phyloP scores from a whole-genome alignment of 2,888 invertebrate species.

The Melanostoma scalare region DNA sequence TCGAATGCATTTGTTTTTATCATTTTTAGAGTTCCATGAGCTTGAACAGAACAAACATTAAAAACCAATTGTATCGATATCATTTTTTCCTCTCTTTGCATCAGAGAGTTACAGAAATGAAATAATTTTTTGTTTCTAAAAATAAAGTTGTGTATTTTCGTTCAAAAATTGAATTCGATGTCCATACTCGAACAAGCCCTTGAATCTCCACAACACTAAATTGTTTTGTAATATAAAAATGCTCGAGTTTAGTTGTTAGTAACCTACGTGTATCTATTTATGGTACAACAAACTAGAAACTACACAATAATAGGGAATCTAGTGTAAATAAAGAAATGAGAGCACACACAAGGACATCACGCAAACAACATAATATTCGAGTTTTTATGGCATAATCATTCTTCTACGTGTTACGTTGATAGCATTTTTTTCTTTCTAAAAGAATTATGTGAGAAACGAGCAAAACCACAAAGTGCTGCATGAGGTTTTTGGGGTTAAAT shows the following conservation, averaged over 20 bases:
- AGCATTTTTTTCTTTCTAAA: constrained; percentile 8
- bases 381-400: constrained; percentile 66
- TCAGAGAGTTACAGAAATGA: too few species aligned
- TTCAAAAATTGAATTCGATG: too few species aligned
- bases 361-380: constrained; percentile 66
- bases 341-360: constrained; percentile 60
- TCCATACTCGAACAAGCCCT: too few species aligned
- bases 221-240: constrained; percentile 23
- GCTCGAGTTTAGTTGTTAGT: background rate
- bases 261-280: constrained; percentile 15
- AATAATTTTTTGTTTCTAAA: too few species aligned
- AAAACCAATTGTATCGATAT: too few species aligned
- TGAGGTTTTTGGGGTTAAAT: constrained; percentile 57
- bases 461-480: constrained; percentile 67
- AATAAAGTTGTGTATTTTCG: too few species aligned
- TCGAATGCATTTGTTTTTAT: too few species aligned
- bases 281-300: constrained; percentile 13
- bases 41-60: too few species aligned
- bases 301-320: background rate
- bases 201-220: constrained; percentile 4
- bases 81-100: too few species aligned
- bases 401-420: constrained; percentile 63
- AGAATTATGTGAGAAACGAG: constrained; percentile 60
- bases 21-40: too few species aligned
- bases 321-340: constrained; percentile 35